Conservation (phyloP, 2,888 invertebrate genomes). For the Rhagonycha fulva region DNA sequence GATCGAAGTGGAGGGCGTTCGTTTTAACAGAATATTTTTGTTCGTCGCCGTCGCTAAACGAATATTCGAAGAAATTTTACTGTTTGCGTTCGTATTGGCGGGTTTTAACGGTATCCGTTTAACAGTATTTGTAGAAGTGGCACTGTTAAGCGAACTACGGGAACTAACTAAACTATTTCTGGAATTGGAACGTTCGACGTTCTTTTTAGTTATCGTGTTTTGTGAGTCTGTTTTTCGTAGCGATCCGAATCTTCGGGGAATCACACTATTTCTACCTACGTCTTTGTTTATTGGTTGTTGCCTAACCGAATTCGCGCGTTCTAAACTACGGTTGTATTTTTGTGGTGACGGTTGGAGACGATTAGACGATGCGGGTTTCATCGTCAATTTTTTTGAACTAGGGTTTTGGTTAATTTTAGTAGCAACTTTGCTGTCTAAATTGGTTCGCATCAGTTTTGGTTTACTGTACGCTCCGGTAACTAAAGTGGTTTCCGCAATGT, state of each 20-base stretch:
- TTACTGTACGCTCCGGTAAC: conserved; percentile 38
- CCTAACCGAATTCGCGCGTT: conserved; percentile 43
- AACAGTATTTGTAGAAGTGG: conserved; percentile 78
- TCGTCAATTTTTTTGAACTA: conserved; percentile 14
- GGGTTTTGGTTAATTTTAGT: conserved; percentile 3
- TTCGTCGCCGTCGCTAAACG: conserved; percentile 34
- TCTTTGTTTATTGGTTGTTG: conserved; percentile 33
- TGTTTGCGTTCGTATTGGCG: conserved; percentile 44
- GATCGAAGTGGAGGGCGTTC: conserved; percentile 44
- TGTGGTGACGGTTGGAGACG: conserved; percentile 41
- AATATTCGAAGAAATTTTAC: conserved; percentile 35
- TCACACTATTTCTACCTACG: conserved; percentile 45
- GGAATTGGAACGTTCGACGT: conserved; percentile 78
- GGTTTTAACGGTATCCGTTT: conserved; percentile 63
- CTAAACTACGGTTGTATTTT: conserved; percentile 41
- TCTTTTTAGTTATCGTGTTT: conserved; percentile 50
- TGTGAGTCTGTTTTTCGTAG: conserved; percentile 51
- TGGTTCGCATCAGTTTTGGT: conserved; percentile 14
- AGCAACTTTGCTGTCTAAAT: conserved; percentile 27
- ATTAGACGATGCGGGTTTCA: conserved; percentile 10
- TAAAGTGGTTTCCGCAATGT: conserved; percentile 52
- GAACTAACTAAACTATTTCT: conserved; percentile 81
- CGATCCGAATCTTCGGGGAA: conserved; percentile 52
- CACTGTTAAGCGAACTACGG: conserved; percentile 81
- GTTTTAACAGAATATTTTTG: conserved; percentile 49